Evolutionary conservation across 2,888 invertebrate genomes (phyloP).

Genomic region (Thera britannica): DNA sequence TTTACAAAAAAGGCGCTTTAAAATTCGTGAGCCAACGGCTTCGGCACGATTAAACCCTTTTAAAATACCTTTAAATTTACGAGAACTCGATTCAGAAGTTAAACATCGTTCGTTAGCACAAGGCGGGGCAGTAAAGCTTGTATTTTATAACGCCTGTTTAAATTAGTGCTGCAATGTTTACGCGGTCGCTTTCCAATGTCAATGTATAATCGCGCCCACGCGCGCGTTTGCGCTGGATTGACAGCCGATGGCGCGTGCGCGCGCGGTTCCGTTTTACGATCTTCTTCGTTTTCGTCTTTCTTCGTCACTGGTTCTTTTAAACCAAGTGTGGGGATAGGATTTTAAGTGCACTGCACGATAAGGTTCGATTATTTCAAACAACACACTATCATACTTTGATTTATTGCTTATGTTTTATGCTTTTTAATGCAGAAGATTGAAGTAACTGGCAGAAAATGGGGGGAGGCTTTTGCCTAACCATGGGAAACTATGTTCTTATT

Average conservation of each 20-base stretch:
- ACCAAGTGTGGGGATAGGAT: too few species aligned
- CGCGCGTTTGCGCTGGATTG: slow-evolving; percentile 62
- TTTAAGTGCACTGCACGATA: too few species aligned
- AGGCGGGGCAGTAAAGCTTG: slow-evolving; percentile 35
- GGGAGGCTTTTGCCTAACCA: too few species aligned
- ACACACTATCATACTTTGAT: too few species aligned
- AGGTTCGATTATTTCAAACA: too few species aligned
- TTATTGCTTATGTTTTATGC: too few species aligned
- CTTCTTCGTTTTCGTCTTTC: slow-evolving; percentile 17
- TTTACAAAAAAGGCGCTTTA: slow-evolving; percentile 4
- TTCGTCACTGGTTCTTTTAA: too few species aligned
- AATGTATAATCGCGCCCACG: slow-evolving; percentile 67
- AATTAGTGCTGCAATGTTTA: slow-evolving; percentile 59
- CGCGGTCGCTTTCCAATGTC: slow-evolving; percentile 72
- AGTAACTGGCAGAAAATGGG: too few species aligned
- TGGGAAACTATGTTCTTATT: too few species aligned
- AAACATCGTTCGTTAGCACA: slow-evolving; percentile 24
- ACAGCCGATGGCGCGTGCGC: slow-evolving; percentile 57
- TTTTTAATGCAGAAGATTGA: too few species aligned
- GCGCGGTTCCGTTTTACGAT: slow-evolving; percentile 54
- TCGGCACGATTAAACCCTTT: slow-evolving; percentile 13
- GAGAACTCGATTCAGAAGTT: slow-evolving; percentile 28
- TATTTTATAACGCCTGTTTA: slow-evolving; percentile 47
- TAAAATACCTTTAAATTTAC: slow-evolving; percentile 24
- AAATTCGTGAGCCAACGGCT: slow-evolving; percentile 15